phyloP scores from a whole-genome alignment of 2,888 invertebrate species.

The Idaea straminata region DNA sequence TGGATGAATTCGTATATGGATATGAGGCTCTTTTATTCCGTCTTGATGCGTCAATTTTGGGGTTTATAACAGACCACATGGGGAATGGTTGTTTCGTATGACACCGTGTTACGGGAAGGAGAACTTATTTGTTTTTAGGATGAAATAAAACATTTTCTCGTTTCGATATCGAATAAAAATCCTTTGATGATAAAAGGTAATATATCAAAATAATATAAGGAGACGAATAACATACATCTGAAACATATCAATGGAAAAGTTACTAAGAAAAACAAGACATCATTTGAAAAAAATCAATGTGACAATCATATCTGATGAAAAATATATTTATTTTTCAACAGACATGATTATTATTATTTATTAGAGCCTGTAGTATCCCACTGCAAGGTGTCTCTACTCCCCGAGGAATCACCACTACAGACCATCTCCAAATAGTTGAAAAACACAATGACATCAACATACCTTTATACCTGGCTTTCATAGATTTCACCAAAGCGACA shows the following conservation, averaged over 20 bases:
- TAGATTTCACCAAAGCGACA: too few species aligned
- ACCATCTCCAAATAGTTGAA: too few species aligned
- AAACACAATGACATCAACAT: too few species aligned
- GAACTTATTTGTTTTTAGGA: conserved; percentile 43
- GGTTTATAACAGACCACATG: conserved; percentile 54
- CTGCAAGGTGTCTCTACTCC: too few species aligned
- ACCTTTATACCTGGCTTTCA: too few species aligned
- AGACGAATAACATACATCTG: background rate
- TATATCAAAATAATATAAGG: conserved; percentile 19
- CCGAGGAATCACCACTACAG: too few species aligned
- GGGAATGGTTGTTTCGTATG: conserved; percentile 36
- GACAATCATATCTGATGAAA: conserved; percentile 10
- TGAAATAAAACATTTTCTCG: conserved; percentile 33
- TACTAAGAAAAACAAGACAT: background rate
- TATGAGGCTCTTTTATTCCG: conserved; percentile 47
- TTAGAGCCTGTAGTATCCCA: too few species aligned
- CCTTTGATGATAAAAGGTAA: background rate
- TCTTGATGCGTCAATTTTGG: conserved; percentile 48
- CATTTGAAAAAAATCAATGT: background rate
- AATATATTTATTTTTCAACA: background rate
- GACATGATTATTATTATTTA: too few species aligned
- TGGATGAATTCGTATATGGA: conserved; percentile 38
- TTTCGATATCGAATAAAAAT: conserved; percentile 27
- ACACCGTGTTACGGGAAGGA: conserved; percentile 28
- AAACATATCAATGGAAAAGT: background rate